These are phyloP conservation scores for Caradrina kadenii DNA, from an alignment of 2,888 invertebrate genomes.

Conservation along the genomic window DNA sequence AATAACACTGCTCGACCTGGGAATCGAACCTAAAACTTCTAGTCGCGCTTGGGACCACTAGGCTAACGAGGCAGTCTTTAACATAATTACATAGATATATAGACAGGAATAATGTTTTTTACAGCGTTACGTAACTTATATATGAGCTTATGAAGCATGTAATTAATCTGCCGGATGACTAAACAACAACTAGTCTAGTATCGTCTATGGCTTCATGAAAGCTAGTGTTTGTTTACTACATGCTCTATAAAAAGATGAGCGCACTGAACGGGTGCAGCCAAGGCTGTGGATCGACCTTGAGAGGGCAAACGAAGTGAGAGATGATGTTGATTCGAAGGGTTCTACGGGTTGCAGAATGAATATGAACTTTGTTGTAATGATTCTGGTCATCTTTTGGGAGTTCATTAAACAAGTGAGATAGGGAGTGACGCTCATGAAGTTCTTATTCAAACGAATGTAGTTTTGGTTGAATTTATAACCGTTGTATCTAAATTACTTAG, in stretches of 20 bases:
- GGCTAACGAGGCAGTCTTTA: no score
- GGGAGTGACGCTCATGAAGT: not conserved
- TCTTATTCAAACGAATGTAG: not conserved
- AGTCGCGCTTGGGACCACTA: no score
- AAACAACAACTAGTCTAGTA: not conserved
- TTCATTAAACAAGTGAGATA: no score
- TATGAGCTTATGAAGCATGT: not conserved
- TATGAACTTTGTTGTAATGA: conserved; percentile 9
- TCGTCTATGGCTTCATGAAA: conserved; percentile 32
- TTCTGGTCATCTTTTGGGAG: not conserved
- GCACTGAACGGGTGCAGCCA: conserved; percentile 28
- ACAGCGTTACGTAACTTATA: not conserved
- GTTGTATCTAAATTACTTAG: not conserved
- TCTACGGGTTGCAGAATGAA: not conserved
- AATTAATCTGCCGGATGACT: not conserved
- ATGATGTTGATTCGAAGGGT: not conserved
- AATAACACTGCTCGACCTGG: no score
- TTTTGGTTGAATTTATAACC: no score
- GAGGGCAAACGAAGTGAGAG: not conserved
- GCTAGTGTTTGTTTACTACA: conserved; percentile 23
- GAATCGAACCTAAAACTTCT: no score
- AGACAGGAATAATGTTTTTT: conserved; percentile 5
- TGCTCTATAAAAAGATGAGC: conserved; percentile 34
- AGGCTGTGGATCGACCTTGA: conserved; percentile 32
- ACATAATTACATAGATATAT: not conserved